These are phyloP conservation scores for Chauna torquata DNA, from an alignment of 2,113 vertebrate genomes.

Conservation along the genomic window DNA sequence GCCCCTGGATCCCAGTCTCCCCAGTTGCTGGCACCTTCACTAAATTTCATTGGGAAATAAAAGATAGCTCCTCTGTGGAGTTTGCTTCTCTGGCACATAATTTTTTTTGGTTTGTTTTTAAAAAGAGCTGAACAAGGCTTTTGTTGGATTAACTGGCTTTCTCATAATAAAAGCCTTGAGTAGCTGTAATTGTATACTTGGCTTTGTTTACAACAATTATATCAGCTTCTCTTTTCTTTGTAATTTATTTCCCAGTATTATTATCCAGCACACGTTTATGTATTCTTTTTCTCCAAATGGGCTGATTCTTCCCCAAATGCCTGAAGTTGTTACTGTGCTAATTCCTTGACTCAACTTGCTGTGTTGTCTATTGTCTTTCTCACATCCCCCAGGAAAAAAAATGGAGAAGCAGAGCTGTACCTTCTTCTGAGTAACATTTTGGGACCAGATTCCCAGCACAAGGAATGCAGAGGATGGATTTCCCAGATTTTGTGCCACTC, in stretches of 20 bases:
- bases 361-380: not conserved
- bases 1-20: not conserved
- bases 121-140: slow-evolving; percentile 6
- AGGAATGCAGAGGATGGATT: not conserved
- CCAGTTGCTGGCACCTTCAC: not conserved
- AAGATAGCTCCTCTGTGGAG: not conserved
- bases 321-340: not conserved
- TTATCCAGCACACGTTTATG: not conserved
- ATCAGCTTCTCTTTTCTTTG: slow-evolving; percentile 22
- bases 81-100: not conserved
- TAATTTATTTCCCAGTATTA: slow-evolving; percentile 35
- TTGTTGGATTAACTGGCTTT: slow-evolving; percentile 48
- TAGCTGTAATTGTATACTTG: slow-evolving; percentile 56
- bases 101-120: not conserved
- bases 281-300: not conserved
- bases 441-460: not conserved
- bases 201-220: slow-evolving; percentile 57
- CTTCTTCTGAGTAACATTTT: not conserved
- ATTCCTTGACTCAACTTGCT: not conserved
- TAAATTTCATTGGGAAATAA: not conserved
- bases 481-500: not conserved
- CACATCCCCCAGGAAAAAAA: not conserved
- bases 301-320: not conserved
- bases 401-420: not conserved
- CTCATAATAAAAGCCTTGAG: slow-evolving; percentile 49